Base-by-base conservation (phyloP, 2,113 vertebrate genomes). In the Chaenogobius annularis region DNA sequence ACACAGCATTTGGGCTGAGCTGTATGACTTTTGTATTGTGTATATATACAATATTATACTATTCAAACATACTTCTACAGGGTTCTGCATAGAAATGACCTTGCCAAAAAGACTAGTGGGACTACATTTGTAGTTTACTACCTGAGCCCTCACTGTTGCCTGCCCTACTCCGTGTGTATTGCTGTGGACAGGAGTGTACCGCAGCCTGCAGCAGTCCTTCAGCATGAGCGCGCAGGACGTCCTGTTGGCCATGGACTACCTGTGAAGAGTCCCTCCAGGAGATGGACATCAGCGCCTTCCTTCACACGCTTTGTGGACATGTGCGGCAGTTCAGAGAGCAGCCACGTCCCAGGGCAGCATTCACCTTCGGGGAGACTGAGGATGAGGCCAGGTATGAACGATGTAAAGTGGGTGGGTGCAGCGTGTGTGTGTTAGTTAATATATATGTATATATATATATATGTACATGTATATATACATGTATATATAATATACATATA, bases 181-280 rank as follows among this genome's bases (percentile, higher is more conserved):
- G 20, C 78, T 31, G 7, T 66, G 23, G 47, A 58, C 69, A 93
- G 98, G 96, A 22, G 92, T 99, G 55, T 99, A 96, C 86, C 93
- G 94, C 82, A 98, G 95, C 84, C 92, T 99, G 80, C 98, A 99
- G 89, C 96, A 97, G 83, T 93, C 94, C 1, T 93, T 95, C 85
- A 93, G 70, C 31, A 93, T 99, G 81, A 93, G 91, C 74, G 96
- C 95, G 11, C 96, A 96, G 84, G 97, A 99, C 43, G 73, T 99
- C 6, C 93, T 99, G 68, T 94, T 94, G 58, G 96, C 98, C 3
- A 95, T 98, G 88, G 98, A 99, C 87, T 97, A 96, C 90, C n/a
- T 99, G 98, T 83, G 98, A 99, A 82, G 98, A 99, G 70, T 95
- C 96, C 0, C 92, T 99, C 6, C 97, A 98, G 83, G 97, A 99